Evolutionary conservation across 2,888 invertebrate genomes (phyloP).

Genomic region (Pollenia angustigena): DNA sequence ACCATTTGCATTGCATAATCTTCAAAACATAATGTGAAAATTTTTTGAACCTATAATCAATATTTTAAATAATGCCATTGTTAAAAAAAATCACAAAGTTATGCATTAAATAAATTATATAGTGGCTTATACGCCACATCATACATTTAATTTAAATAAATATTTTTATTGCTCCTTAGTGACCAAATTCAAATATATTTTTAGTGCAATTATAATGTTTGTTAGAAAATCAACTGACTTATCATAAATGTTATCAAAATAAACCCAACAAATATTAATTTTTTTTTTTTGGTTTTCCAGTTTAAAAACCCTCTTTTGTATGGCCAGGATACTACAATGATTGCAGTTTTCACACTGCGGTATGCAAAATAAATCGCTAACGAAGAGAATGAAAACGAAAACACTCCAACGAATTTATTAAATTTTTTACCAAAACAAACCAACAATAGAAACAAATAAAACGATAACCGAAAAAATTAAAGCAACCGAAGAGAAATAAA

Average conservation of each 20-base stretch:
- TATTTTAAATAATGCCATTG: too few relatives aligned
- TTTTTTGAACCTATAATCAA: too few relatives aligned
- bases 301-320: too few relatives aligned
- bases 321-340: background rate
- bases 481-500: background rate
- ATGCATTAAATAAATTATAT: too few relatives aligned
- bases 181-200: background rate
- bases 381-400: background rate
- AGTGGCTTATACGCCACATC: too few relatives aligned
- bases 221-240: background rate
- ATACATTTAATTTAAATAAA: too few relatives aligned
- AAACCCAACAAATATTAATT: conserved; percentile 1
- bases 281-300: too few relatives aligned
- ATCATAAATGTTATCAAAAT: conserved; percentile 27
- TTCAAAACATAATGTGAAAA: too few relatives aligned
- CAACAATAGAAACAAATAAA: conserved; percentile 49
- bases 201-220: background rate
- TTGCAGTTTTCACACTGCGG: conserved; percentile 59
- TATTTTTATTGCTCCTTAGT: too few relatives aligned
- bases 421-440: conserved; percentile 47
- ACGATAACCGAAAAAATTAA: conserved; percentile 1
- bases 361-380: conserved; percentile 42
- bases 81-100: too few relatives aligned
- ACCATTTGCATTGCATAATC: too few relatives aligned
- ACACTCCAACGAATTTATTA: conserved; percentile 49